Evolutionary conservation across 2,797 vertebrate species (phyloP), one percentile per base, ranked within the genome.

Genomic region (Ataeniobius toweri): DNA sequence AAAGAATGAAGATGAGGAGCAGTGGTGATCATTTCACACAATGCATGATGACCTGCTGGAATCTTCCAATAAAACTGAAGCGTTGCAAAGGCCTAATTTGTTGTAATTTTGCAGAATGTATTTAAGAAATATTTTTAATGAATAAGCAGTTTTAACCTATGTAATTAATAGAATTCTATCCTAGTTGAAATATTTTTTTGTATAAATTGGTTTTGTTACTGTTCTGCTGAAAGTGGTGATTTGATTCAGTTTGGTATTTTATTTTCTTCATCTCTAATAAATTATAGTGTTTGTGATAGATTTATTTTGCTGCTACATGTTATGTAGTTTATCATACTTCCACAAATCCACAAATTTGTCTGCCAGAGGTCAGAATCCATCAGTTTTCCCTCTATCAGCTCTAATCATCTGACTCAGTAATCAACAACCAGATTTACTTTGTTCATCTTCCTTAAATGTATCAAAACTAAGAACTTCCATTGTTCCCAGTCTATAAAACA

Each of bases 1-100:
- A 12, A 58, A 85, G 73, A 39, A 53, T 82, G 16, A 63, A 28
- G 59, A 61, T 41, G 18, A 58, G 84, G 71, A 31, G 56, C 81
- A 89, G 85, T 39, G 36, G 22, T 56, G 6, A 56, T 56, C 1
- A 12, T 18, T 3, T 67, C 36, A 61, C 63, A 22, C 22, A n/a
- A 9, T n/a, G 6, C 10, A 9, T 24, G 1, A 55, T 55, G 20
- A 55, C 53, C 53, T 55, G 20, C 20, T 55, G 53, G 31, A 65
- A 9, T 65, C 31, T 9, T 5, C 61, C 28, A 41, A 4, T 9
- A 18, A 41, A 24, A 67, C 63, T 8, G 8, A 39, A 5, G 36
- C 36, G 41, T 41, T 67, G 8, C 6, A 53, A 53, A 36, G 59
- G 7, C 31, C 8, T 22, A 31, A 39, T 22, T 39, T 65, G 61